Base-by-base conservation (phyloP, 1,140 invertebrate species). In the Drosophila seguyi region DNA sequence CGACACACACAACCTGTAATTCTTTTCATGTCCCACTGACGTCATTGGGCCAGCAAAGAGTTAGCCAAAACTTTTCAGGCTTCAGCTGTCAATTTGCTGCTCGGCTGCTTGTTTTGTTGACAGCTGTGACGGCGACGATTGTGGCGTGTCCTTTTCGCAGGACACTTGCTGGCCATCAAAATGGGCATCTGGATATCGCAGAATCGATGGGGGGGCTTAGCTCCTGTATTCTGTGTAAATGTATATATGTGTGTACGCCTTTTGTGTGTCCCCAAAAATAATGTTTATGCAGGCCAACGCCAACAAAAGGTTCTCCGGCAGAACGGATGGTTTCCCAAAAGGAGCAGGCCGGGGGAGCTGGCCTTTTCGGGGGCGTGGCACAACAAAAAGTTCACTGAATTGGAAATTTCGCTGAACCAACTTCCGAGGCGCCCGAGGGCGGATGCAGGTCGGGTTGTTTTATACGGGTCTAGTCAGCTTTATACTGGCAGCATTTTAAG, bases 361-460 rank as follows among this genome's bases (percentile, higher is more conserved):
- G 13, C 31, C 3, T 60, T 60, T 18, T 34, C 14, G 50, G 38
- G 36, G 75, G 63, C 73, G 55, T 57, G 45, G 55, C 47, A 53
- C 66, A 88, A 88, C 85, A 90, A 85, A 90, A 85, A 78, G 85
- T 90, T 90, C 85, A 90, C 74, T 90, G 86, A 90, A 85, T 90
- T 90, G 85, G 85, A 90, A 90, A 90, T 81, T 90, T 81, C 63
- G 71, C 78, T 90, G 75, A 90, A 81, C 62, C 79, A 77, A 74
- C 53, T 77, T 71, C 47, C 29, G 60, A 38, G 62, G 47, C 31
- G 41, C 18, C 42, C 18, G 45, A 34, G 34, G 60, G 31, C 52
- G 18, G 36, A 16, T 58, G 44, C 60, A 50, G 60, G 25, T 45
- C 31, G 60, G 36, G 11, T 7, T 31, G 31, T 55, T 71, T 78